Percentiles rank a stretch among this genome's conserved stretches.
phyloP scores from a whole-genome alignment of 1,140 invertebrate genomes.

The Pseudachorutes palmiensis region DNA sequence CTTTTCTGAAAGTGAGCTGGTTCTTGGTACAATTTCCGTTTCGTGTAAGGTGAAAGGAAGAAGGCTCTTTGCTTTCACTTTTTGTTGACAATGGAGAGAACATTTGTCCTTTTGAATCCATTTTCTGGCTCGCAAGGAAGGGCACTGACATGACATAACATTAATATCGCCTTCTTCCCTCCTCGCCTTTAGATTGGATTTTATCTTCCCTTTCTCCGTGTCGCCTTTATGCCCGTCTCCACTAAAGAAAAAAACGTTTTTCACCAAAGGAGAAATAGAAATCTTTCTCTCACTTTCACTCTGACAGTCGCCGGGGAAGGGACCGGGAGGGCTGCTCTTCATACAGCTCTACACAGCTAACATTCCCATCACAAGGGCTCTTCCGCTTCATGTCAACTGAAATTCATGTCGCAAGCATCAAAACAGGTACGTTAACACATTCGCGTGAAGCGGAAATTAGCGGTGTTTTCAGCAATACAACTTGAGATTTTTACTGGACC shows the following conservation, averaged over 20 bases:
- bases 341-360: background rate
- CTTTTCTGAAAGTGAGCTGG: no score
- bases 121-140: background rate
- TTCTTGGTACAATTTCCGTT: no score
- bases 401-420: no score
- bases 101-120: slow-evolving; percentile 9
- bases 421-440: no score
- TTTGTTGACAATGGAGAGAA: slow-evolving; percentile 5
- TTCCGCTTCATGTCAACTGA: no score
- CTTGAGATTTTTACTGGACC: no score
- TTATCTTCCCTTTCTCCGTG: slow-evolving; percentile 7
- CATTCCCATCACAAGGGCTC: background rate
- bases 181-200: background rate
- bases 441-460: no score
- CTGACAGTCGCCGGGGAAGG: background rate
- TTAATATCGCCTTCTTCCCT: slow-evolving; percentile 2
- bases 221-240: background rate
- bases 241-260: no score
- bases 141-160: slow-evolving; percentile 13
- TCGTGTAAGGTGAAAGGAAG: background rate
- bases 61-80: background rate
- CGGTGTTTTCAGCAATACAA: no score
- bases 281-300: slow-evolving; percentile 9
- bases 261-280: background rate
- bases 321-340: background rate